Evolutionary conservation across 2,113 vertebrate species (phyloP).

Genomic region (Bolborhynchus lineola): DNA sequence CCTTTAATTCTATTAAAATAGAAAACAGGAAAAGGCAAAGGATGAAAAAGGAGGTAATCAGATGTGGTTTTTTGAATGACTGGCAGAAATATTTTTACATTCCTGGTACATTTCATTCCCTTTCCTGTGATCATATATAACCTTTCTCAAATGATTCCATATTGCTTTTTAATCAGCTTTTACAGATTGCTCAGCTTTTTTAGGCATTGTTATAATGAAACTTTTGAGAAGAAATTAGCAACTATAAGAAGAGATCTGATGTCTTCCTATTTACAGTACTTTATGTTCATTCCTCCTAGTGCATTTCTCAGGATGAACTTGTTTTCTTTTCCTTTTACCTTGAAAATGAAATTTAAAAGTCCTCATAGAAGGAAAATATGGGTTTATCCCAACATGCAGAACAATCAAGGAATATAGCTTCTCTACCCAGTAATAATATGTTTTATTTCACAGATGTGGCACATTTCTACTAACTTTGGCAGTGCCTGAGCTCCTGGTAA

Average conservation of each 20-base stretch:
- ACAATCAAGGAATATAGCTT: not conserved
- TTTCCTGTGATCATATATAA: not conserved
- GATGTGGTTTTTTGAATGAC: not conserved
- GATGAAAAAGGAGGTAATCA: not conserved
- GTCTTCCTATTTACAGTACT: not conserved
- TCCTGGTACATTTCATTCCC: not conserved
- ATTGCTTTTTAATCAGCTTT: not conserved
- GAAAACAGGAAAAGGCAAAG: not conserved
- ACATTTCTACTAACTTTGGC: not conserved
- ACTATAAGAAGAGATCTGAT: not conserved
- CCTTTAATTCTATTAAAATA: not conserved
- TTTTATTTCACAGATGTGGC: not conserved
- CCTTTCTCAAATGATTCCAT: not conserved
- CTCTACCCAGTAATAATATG: not conserved
- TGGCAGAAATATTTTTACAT: not conserved
- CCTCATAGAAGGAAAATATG: not conserved
- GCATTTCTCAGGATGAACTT: not conserved
- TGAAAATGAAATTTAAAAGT: not conserved
- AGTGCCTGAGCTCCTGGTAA: not conserved
- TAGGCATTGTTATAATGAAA: not conserved
- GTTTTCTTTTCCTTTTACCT: not conserved
- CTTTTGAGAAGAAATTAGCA: not conserved
- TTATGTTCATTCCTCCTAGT: not conserved
- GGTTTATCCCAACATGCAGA: not conserved
- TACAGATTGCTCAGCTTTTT: not conserved